These are phyloP conservation scores for Sepioteuthis lessoniana DNA, from an alignment of 2,888 invertebrate genomes.

Conservation along the genomic window DNA sequence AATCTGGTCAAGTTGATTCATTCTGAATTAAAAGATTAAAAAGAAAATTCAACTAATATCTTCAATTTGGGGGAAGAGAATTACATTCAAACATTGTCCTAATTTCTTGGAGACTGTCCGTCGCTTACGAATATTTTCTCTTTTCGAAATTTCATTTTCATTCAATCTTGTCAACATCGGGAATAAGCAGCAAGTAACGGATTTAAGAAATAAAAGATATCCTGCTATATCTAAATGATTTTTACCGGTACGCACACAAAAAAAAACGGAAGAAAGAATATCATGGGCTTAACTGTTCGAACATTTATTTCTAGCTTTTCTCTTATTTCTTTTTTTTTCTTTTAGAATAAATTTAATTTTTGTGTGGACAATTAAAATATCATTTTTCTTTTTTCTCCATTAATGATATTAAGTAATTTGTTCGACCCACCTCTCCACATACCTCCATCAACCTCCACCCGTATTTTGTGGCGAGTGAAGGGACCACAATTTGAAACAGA, in stretches of 20 bases:
- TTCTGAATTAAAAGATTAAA: neutral
- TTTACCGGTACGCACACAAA: too few species aligned
- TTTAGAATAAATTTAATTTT: neutral
- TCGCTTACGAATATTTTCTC: neutral
- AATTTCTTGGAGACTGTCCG: neutral
- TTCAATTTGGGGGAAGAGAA: neutral
- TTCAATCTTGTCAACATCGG: neutral
- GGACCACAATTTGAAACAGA: neutral
- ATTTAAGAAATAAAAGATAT: neutral
- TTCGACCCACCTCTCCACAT: neutral
- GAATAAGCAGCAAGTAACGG: neutral
- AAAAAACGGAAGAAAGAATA: neutral
- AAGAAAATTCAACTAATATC: neutral
- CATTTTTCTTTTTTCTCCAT: neutral
- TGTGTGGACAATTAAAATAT: neutral
- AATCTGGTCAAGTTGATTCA: neutral
- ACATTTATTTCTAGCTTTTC: neutral
- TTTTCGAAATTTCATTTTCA: neutral
- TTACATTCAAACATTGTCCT: neutral
- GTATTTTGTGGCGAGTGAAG: neutral
- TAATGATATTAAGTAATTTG: constrained; percentile 33
- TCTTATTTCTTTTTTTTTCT: neutral
- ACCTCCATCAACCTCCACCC: neutral
- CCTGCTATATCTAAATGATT: neutral
- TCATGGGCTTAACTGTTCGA: neutral